A percentile compares a stretch with the other conserved stretches of the same genome.
Conservation (phyloP, 2,797 vertebrate genomes). For the Hypotaenidia philippensis region DNA sequence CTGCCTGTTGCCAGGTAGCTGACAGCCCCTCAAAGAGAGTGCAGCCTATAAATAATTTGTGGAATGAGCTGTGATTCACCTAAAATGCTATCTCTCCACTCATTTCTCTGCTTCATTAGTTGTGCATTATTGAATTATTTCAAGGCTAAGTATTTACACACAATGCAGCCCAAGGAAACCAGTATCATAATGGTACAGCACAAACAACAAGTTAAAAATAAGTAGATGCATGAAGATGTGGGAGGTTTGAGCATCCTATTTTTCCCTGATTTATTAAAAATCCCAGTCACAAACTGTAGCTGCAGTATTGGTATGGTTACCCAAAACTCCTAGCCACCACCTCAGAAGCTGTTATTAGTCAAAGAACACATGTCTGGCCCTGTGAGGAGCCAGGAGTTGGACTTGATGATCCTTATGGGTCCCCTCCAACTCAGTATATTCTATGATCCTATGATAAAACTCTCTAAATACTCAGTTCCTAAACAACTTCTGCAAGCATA, state of each 20-base stretch:
- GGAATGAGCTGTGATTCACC: slow-evolving; percentile 15
- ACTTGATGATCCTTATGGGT: too few relatives aligned
- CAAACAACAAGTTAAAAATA: background rate
- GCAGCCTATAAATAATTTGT: slow-evolving; percentile 27
- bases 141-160: background rate
- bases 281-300: background rate
- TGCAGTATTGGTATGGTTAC: background rate
- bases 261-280: background rate
- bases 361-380: background rate
- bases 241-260: background rate
- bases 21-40: background rate
- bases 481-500: background rate
- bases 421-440: too few relatives aligned
- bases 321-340: background rate
- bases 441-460: too few relatives aligned
- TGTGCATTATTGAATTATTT: slow-evolving; percentile 23
- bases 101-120: slow-evolving; percentile 1
- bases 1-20: background rate
- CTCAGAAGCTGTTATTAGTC: background rate
- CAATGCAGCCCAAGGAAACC: background rate
- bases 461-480: background rate
- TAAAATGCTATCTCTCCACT: background rate
- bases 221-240: background rate
- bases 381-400: too few relatives aligned
- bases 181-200: background rate